These are phyloP conservation scores for Saccostrea echinata DNA, from an alignment of 1,140 invertebrate species.

Conservation along the genomic window DNA sequence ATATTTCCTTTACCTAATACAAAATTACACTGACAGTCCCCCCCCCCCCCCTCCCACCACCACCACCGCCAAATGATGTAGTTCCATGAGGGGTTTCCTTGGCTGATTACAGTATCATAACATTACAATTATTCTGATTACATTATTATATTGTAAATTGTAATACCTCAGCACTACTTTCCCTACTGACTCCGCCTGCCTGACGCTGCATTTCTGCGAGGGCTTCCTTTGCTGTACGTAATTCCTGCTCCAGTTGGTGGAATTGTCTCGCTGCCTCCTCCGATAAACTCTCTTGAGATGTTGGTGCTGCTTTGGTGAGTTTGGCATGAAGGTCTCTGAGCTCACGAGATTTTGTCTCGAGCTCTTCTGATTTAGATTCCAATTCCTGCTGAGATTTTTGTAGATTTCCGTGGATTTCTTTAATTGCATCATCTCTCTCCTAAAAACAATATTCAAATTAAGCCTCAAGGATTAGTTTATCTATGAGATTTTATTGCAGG, in stretches of 20 bases:
- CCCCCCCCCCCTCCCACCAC: no score
- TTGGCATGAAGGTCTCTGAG: constrained; percentile 53
- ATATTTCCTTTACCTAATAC: no score
- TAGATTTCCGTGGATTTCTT: constrained; percentile 48
- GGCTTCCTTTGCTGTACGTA: constrained; percentile 68
- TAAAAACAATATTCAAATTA: background rate
- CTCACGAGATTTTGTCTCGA: constrained; percentile 60
- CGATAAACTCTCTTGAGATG: constrained; percentile 42
- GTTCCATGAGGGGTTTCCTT: no score
- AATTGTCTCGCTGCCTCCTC: constrained; percentile 68
- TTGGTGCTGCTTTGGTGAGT: constrained; percentile 42
- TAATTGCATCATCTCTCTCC: constrained; percentile 54
- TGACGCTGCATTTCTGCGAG: constrained; percentile 63
- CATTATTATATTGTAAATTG: background rate
- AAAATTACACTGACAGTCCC: no score
- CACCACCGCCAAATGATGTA: no score
- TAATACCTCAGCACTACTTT: background rate
- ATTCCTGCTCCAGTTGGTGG: constrained; percentile 65
- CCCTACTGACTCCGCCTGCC: constrained; percentile 53
- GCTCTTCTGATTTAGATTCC: constrained; percentile 52
- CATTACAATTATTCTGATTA: background rate
- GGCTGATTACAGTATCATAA: background rate
- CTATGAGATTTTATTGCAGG: background rate
- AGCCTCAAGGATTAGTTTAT: background rate
- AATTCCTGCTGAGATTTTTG: background rate